Percentiles rank a stretch among this genome's conserved stretches.
These are phyloP conservation scores for Acanthurus lineatus DNA, from an alignment of 2,797 vertebrate genomes.

Conservation along the genomic window DNA sequence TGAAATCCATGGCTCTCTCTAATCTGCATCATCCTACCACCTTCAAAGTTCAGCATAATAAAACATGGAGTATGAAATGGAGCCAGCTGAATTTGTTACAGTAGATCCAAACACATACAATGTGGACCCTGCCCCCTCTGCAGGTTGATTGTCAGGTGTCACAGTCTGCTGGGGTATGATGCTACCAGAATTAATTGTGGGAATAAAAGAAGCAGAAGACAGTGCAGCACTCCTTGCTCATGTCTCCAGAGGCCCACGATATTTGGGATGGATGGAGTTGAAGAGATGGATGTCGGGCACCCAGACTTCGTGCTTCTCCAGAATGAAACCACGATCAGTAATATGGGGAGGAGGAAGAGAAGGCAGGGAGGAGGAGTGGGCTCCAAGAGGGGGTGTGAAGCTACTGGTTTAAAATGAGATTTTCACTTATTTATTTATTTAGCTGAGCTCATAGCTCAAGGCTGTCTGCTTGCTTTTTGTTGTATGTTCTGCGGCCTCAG, in stretches of 20 bases:
- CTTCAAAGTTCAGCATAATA: constrained; percentile 38
- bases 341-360: constrained; percentile 43
- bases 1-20: constrained; percentile 39
- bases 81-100: constrained; percentile 44
- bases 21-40: constrained; percentile 53
- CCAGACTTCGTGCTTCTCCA: constrained; percentile 66
- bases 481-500: constrained; percentile 73
- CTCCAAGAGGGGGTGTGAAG: constrained; percentile 66
- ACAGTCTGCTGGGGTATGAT: constrained; percentile 41
- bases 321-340: constrained; percentile 73
- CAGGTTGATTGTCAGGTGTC: constrained; percentile 56
- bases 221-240: constrained; percentile 14
- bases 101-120: constrained; percentile 22
- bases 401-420: constrained; percentile 81
- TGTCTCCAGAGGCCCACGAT: constrained; percentile 54
- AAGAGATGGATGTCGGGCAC: constrained; percentile 60
- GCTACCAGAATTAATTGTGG: constrained; percentile 42
- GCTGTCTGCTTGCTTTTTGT: constrained; percentile 80
- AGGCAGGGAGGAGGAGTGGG: constrained; percentile 56
- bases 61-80: constrained; percentile 46
- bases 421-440: constrained; percentile 82
- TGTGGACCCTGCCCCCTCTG: constrained; percentile 12
- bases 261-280: constrained; percentile 52
- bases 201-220: constrained; percentile 31
- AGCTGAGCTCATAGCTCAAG: constrained; percentile 82